phyloP scores from a whole-genome alignment of 2,113 vertebrate species.

The Saguinus midas region DNA sequence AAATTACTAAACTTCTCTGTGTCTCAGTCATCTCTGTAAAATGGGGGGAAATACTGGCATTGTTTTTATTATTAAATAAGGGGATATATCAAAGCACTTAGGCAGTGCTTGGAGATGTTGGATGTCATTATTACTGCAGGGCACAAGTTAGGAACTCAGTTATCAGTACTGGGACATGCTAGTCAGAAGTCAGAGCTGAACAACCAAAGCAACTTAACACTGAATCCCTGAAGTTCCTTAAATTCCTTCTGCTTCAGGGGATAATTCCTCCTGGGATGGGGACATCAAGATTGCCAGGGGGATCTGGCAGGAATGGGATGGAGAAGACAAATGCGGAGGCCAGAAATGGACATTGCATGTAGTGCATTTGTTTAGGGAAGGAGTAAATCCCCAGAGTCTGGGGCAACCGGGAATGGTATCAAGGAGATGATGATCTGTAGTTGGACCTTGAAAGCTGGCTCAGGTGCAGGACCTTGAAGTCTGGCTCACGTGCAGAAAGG shows the following conservation, averaged over 20 bases:
- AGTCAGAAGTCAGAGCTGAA: neutral
- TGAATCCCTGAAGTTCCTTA: neutral
- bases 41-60: neutral
- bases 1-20: too few relatives aligned
- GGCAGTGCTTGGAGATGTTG: neutral
- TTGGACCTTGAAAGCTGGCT: neutral
- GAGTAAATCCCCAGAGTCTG: neutral
- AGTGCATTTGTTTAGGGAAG: neutral
- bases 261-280: neutral
- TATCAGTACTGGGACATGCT: neutral
- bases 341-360: neutral
- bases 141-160: neutral
- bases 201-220: neutral
- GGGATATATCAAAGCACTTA: neutral
- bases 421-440: neutral
- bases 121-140: neutral
- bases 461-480: neutral
- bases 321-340: neutral
- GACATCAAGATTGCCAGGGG: neutral
- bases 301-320: neutral
- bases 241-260: neutral
- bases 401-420: neutral
- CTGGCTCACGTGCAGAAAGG: too few relatives aligned
- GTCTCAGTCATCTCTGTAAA: neutral
- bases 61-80: neutral